Percentiles rank a stretch among this genome's conserved stretches.
phyloP scores from a whole-genome alignment of 2,113 vertebrate species.

The Microtus montanus region DNA sequence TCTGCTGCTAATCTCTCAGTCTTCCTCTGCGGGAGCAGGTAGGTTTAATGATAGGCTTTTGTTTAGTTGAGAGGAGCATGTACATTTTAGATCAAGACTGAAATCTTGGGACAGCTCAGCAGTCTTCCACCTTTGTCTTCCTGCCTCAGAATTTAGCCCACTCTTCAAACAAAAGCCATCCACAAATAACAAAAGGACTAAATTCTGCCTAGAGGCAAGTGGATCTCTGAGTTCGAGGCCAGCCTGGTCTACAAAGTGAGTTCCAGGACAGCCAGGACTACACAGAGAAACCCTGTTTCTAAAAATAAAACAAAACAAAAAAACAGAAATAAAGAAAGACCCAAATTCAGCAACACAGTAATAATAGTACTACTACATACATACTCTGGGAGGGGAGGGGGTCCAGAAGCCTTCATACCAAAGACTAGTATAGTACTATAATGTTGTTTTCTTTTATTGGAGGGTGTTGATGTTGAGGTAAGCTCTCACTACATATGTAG shows the following conservation, averaged over 20 bases:
- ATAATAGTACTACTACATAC: background rate
- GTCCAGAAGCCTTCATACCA: background rate
- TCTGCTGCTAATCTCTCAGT: background rate
- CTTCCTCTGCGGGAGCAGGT: background rate
- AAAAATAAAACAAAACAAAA: background rate
- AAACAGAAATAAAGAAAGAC: background rate
- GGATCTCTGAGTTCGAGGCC: background rate
- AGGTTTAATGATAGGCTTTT: background rate
- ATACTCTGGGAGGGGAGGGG: no score
- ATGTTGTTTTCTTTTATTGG: background rate
- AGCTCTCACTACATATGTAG: no score
- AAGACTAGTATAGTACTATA: background rate
- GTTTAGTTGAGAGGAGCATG: background rate
- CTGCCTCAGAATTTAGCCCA: background rate
- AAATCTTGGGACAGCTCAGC: background rate
- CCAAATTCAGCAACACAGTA: background rate
- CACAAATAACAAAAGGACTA: constrained; percentile 3
- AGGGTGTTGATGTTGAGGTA: background rate
- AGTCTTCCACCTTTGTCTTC: background rate
- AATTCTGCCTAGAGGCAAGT: background rate
- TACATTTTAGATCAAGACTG: background rate
- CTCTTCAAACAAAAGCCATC: constrained; percentile 5
- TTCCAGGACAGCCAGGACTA: background rate
- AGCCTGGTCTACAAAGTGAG: background rate
- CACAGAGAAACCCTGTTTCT: background rate